Conservation (phyloP, 2,113 vertebrate species). For the Dendropsophus ebraccatus region DNA sequence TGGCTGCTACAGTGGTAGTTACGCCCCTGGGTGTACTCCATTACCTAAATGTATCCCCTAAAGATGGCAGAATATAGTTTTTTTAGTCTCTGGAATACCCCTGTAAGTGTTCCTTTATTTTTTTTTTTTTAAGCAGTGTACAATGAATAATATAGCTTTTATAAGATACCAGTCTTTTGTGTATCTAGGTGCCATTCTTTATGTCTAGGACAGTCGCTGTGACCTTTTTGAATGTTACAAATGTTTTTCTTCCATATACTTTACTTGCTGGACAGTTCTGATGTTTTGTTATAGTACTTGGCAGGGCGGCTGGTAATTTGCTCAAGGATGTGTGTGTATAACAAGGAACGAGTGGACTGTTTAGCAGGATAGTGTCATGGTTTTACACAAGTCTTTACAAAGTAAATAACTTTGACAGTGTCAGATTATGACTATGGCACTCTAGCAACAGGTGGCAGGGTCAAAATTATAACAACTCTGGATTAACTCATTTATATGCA, state of each 20-base stretch:
- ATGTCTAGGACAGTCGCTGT: not conserved
- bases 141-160: too few species aligned
- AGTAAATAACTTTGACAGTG: constrained; percentile 29
- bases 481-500: constrained; percentile 7
- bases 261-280: not conserved
- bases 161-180: not conserved
- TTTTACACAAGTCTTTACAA: constrained; percentile 20
- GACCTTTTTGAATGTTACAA: not conserved
- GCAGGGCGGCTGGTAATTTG: not conserved
- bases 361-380: not conserved
- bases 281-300: not conserved
- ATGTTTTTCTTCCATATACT: not conserved
- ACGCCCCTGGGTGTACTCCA: too few species aligned
- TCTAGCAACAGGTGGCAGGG: constrained; percentile 11
- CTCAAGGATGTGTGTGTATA: constrained; percentile 7
- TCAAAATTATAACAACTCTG: not conserved
- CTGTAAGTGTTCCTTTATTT: too few species aligned
- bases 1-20: too few species aligned
- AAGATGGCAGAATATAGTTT: too few species aligned
- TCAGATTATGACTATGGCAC: constrained; percentile 14
- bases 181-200: not conserved
- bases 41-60: too few species aligned
- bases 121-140: too few species aligned
- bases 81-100: too few species aligned
- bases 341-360: not conserved